Evolutionary conservation across 2,888 invertebrate species (phyloP).

Genomic region (Saturnia japonica): DNA sequence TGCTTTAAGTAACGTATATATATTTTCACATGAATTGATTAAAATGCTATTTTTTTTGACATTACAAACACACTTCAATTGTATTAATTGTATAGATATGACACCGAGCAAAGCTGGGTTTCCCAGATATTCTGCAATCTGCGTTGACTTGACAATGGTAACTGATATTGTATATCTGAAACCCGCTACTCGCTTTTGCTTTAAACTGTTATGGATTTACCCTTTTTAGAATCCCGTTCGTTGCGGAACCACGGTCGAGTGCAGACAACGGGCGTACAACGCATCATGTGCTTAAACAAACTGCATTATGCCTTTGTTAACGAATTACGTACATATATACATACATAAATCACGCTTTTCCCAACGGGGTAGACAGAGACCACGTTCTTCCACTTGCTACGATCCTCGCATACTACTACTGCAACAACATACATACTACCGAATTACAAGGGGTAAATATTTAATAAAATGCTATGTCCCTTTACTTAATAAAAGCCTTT

Average conservation of each 20-base stretch:
- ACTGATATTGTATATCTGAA: neutral
- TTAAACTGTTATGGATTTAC: slow-evolving; percentile 38
- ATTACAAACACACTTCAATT: too few relatives aligned
- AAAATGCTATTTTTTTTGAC: too few relatives aligned
- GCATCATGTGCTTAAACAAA: slow-evolving; percentile 16
- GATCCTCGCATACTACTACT: too few relatives aligned
- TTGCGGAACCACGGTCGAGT: slow-evolving; percentile 49
- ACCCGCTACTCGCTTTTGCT: slow-evolving; percentile 29
- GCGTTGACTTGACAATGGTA: neutral
- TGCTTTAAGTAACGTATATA: too few relatives aligned
- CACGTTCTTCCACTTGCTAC: too few relatives aligned
- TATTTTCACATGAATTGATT: too few relatives aligned
- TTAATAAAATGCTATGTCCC: neutral
- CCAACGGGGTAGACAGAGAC: too few relatives aligned
- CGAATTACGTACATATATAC: too few relatives aligned
- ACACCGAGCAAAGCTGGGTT: neutral
- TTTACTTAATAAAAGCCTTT: too few relatives aligned
- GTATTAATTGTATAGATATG: too few relatives aligned
- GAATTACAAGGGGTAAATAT: slow-evolving; percentile 14
- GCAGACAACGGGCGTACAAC: slow-evolving; percentile 26
- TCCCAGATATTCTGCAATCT: neutral
- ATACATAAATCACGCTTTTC: too few relatives aligned
- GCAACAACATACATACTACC: too few relatives aligned
- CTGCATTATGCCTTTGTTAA: slow-evolving; percentile 21
- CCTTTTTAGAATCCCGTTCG: slow-evolving; percentile 69